phyloP scores from a whole-genome alignment of 1,140 invertebrate genomes.

The Drosophila busckii region DNA sequence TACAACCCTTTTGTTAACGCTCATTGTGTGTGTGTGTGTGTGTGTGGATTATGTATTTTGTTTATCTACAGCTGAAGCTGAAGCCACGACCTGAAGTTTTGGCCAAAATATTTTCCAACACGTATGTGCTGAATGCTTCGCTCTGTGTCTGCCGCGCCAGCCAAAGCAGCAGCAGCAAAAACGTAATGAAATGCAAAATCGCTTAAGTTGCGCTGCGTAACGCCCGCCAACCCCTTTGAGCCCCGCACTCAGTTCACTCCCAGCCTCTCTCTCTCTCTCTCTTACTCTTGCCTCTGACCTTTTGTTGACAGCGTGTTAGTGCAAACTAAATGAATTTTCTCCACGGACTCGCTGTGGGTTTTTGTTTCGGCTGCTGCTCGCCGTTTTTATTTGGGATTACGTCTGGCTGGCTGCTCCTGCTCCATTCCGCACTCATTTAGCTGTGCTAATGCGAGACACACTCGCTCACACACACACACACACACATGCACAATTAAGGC shows the following conservation, averaged over 20 bases:
- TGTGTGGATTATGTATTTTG: conserved; percentile 74
- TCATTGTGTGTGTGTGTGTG: conserved; percentile 50
- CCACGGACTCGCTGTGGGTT: conserved; percentile 65
- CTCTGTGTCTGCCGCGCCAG: too few species aligned
- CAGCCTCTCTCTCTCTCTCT: background rate
- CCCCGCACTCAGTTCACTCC: conserved; percentile 3
- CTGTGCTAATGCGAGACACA: conserved; percentile 51
- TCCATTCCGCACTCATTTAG: conserved; percentile 58
- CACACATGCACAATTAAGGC: conserved; percentile 8
- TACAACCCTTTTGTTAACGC: conserved; percentile 62
- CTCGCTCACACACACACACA: conserved; percentile 7
- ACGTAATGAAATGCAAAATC: conserved; percentile 75
- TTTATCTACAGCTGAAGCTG: conserved; percentile 57
- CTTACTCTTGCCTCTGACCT: background rate
- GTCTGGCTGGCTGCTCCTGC: conserved; percentile 25
- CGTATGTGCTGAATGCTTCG: too few species aligned
- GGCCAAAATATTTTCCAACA: too few species aligned
- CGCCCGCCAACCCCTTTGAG: conserved; percentile 21
- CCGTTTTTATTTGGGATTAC: conserved; percentile 39
- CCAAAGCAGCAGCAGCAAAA: conserved; percentile 24
- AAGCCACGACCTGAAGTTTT: conserved; percentile 31
- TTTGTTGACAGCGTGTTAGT: conserved; percentile 73
- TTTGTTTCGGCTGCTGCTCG: conserved; percentile 55
- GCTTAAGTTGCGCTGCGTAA: conserved; percentile 61
- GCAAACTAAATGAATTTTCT: conserved; percentile 75